phyloP scores from a whole-genome alignment of 2,113 vertebrate genomes.

The Eidolon helvum region DNA sequence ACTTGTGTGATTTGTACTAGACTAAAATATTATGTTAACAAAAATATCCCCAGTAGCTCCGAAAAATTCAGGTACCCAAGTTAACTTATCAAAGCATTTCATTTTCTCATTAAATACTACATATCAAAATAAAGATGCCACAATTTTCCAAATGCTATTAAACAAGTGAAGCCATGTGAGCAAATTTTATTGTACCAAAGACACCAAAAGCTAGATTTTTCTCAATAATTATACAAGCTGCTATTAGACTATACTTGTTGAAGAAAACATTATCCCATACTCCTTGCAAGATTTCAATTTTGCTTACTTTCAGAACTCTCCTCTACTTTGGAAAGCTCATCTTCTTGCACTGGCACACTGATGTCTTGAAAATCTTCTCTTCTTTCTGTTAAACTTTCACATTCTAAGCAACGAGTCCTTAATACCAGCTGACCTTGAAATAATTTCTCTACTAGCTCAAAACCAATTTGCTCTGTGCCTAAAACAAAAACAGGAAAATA shows the following conservation, averaged over 20 bases:
- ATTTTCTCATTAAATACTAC: neutral
- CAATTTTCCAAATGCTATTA: neutral
- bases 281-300: neutral
- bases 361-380: slow-evolving; percentile 98
- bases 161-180: neutral
- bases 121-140: slow-evolving; percentile 19
- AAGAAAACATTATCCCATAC: neutral
- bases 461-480: slow-evolving; percentile 83
- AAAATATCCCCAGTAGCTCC: neutral
- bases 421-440: slow-evolving; percentile 97
- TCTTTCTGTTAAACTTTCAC: slow-evolving; percentile 96
- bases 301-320: slow-evolving; percentile 90
- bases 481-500: slow-evolving; percentile 19
- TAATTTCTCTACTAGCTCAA: slow-evolving; percentile 93
- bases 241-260: neutral
- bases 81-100: slow-evolving; percentile 31
- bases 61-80: neutral
- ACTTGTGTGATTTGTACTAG: neutral
- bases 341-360: slow-evolving; percentile 97
- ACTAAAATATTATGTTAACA: neutral
- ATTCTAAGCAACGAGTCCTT: slow-evolving; percentile 96
- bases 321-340: slow-evolving; percentile 88
- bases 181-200: neutral
- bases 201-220: neutral
- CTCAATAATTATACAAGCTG: neutral